phyloP scores from a whole-genome alignment of 1,140 invertebrate species.

The Hermetia illucens region DNA sequence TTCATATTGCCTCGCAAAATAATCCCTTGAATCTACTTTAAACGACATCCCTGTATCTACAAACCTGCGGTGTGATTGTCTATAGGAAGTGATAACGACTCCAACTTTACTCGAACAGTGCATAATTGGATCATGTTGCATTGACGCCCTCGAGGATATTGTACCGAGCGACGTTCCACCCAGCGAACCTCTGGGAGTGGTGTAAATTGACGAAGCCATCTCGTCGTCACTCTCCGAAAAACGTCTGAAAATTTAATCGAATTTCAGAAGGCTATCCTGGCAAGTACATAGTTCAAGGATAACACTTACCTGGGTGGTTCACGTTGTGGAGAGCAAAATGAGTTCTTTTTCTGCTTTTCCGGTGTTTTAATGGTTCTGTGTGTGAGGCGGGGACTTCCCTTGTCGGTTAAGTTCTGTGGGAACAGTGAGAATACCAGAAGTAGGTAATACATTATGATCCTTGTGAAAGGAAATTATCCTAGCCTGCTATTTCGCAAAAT shows the following conservation, averaged over 20 bases:
- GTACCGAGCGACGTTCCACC: conserved; percentile 11
- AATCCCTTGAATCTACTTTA: no score
- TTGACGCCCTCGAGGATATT: conserved; percentile 35
- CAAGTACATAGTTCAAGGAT: conserved; percentile 1
- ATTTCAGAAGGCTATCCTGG: conserved; percentile 12
- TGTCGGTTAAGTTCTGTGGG: no score
- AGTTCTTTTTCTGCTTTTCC: conserved; percentile 4
- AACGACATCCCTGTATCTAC: no score
- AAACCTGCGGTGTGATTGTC: conserved; percentile 78
- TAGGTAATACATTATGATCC: no score
- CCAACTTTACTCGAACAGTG: conserved; percentile 59
- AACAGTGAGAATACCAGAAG: no score
- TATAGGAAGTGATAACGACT: conserved; percentile 84
- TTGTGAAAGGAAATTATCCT: no score
- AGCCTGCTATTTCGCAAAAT: no score
- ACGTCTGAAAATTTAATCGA: conserved; percentile 15
- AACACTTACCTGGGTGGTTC: conserved; percentile 4
- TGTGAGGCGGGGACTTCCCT: conserved; percentile 1
- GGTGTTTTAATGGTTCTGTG: conserved; percentile 6
- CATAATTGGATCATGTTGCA: conserved; percentile 40
- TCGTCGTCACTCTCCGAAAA: conserved; percentile 10
- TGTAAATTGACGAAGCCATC: conserved; percentile 10
- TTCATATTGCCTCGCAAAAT: no score
- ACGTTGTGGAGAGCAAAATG: conserved; percentile 4
- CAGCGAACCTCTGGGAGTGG: conserved; percentile 13